Percentiles rank a stretch among this genome's conserved stretches.
phyloP scores from a whole-genome alignment of 2,113 vertebrate species.

The Sebastes schlegelii region DNA sequence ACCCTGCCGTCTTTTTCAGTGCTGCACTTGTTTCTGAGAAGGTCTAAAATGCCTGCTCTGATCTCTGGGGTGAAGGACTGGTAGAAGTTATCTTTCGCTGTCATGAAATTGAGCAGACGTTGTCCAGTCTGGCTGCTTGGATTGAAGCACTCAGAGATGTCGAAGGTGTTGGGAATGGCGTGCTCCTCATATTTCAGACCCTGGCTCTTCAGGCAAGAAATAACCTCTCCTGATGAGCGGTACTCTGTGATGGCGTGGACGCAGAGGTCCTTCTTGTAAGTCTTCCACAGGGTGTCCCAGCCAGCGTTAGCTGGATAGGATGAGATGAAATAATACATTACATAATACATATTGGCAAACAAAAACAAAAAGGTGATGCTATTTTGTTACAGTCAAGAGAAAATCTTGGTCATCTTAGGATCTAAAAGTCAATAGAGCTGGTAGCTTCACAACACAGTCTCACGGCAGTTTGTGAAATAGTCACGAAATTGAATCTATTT shows the following conservation, averaged over 20 bases:
- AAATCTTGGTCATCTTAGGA: not conserved
- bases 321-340: not conserved
- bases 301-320: conserved; percentile 49
- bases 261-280: conserved; percentile 66
- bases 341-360: not conserved
- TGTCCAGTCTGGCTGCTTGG: conserved; percentile 51
- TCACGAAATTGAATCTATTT: too few species aligned
- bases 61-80: conserved; percentile 83
- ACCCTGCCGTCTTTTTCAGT: conserved; percentile 83
- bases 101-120: conserved; percentile 74
- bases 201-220: conserved; percentile 54
- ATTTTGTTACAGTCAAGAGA: not conserved
- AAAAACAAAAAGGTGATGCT: not conserved
- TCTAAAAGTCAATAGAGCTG: not conserved
- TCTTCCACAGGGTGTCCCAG: conserved; percentile 77
- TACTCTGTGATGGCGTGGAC: conserved; percentile 47
- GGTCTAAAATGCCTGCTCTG: conserved; percentile 82
- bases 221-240: conserved; percentile 66
- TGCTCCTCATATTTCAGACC: conserved; percentile 76
- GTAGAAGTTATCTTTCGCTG: conserved; percentile 62
- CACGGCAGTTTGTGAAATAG: too few species aligned
- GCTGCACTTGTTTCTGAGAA: conserved; percentile 87
- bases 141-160: conserved; percentile 76
- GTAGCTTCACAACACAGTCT: not conserved
- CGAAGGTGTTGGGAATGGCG: conserved; percentile 50